Evolutionary conservation across 2,113 vertebrate species (phyloP), one percentile per base, ranked within the genome.

Genomic region (Silurus glanis): DNA sequence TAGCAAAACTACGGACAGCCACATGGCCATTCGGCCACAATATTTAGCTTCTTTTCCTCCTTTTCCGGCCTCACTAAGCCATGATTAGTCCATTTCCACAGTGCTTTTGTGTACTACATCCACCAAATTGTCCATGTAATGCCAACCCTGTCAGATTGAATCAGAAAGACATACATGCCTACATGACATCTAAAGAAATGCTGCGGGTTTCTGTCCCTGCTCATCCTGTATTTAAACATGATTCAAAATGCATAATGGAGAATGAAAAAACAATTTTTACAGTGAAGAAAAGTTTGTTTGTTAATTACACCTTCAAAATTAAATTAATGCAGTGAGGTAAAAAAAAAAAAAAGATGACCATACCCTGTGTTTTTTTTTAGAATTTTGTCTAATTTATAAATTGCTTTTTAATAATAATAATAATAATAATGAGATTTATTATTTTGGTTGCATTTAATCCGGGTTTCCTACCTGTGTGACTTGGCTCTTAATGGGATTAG

Each of bases 71-170:
- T 91, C 76, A 87, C 82, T 89, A 75, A 85, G 61, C 89, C 90
- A 89, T 88, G 81, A 93, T 92, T 90, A 91, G 92, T 90, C 86
- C 83, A 87, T 89, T 89, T 91, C 80, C 89, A 93, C 89, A 91
- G 91, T 89, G 85, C 83, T 88, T 82, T 82, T 92, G 90, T 82
- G 89, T 88, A 91, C 89, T 92, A 90, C 89, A 89, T 92, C 89
- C 89, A 92, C 89, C 89, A 91, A 91, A 92, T 91, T 89, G 91
- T 89, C 93, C 91, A 67, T 87, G 9, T 87, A 88, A 93, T 90
- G 72, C 91, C 72, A 90, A 91, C 90, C 89, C 91, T 91, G 92
- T 94, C 92, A 93, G 80, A 91, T 91, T 93, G 76, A 86, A 94
- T 95, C 92, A 93, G 81, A 86, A 66, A 78, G 81, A 88, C 87